A percentile compares a stretch with the other conserved stretches of the same genome.
Evolutionary conservation across 2,113 vertebrate species (phyloP).

Genomic region (Nycticorax nycticorax): DNA sequence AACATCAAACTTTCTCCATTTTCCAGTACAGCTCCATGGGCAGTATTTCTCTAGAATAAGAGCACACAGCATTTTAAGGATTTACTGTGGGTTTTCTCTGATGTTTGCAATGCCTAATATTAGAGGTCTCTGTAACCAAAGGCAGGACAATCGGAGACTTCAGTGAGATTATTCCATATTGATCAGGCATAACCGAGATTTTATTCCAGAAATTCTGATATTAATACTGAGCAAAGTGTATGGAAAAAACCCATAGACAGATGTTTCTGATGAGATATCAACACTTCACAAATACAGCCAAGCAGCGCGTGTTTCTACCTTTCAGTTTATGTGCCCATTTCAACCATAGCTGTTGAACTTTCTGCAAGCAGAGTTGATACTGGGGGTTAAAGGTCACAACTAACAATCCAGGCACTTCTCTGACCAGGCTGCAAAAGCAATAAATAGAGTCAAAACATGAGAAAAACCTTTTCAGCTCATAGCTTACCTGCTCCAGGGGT

Average conservation of each 20-base stretch:
- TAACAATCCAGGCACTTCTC: constrained; percentile 22
- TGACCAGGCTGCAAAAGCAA: constrained; percentile 40
- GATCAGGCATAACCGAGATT: not conserved
- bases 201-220: not conserved
- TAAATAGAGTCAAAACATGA: constrained; percentile 46
- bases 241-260: not conserved
- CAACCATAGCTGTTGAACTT: not conserved
- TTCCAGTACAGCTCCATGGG: not conserved
- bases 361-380: not conserved
- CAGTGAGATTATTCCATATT: not conserved
- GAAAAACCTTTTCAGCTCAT: constrained; percentile 4
- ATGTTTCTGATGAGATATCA: not conserved
- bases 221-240: not conserved
- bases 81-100: not conserved
- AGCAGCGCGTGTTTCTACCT: not conserved
- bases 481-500: constrained; percentile 64
- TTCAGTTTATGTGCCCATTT: not conserved
- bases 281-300: not conserved
- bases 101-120: not conserved
- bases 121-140: not conserved
- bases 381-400: constrained; percentile 33
- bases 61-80: not conserved
- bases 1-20: not conserved
- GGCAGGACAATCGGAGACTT: not conserved
- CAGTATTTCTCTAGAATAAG: not conserved